These are phyloP conservation scores for Osmerus eperlanus DNA, from an alignment of 2,113 vertebrate genomes.

Conservation along the genomic window DNA sequence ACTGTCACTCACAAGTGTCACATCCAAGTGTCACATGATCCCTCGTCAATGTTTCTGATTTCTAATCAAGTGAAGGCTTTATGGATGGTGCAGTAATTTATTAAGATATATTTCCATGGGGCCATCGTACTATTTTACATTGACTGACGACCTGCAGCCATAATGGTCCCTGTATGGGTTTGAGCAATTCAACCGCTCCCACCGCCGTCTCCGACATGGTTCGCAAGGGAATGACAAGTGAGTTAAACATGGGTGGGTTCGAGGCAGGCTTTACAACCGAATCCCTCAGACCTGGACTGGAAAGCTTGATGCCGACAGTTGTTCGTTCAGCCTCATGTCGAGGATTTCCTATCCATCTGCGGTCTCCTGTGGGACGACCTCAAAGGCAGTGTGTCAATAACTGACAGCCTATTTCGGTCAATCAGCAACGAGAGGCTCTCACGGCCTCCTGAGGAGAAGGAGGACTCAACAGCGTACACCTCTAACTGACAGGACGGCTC, in stretches of 20 bases:
- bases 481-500: conserved; percentile 56
- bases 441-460: conserved; percentile 48
- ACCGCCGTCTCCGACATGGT: too few species aligned
- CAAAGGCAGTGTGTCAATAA: conserved; percentile 59
- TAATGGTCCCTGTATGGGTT: too few species aligned
- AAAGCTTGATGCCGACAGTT: conserved; percentile 15
- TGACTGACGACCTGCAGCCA: too few species aligned
- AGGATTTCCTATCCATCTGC: neutral
- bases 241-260: conserved; percentile 6
- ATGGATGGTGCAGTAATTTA: too few species aligned
- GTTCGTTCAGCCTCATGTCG: conserved; percentile 13
- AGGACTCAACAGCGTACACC: conserved; percentile 58
- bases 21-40: too few species aligned
- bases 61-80: too few species aligned
- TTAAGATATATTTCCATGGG: too few species aligned
- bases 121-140: too few species aligned
- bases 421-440: conserved; percentile 45
- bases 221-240: too few species aligned
- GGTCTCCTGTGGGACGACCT: neutral
- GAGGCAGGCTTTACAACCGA: conserved; percentile 25
- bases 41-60: too few species aligned
- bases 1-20: neutral
- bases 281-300: neutral
- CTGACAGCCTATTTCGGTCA: conserved; percentile 63
- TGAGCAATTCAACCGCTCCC: too few species aligned